Percentiles rank a stretch among this genome's conserved stretches.
Conservation (phyloP, 2,888 invertebrate genomes). For the Encarsia formosa region DNA sequence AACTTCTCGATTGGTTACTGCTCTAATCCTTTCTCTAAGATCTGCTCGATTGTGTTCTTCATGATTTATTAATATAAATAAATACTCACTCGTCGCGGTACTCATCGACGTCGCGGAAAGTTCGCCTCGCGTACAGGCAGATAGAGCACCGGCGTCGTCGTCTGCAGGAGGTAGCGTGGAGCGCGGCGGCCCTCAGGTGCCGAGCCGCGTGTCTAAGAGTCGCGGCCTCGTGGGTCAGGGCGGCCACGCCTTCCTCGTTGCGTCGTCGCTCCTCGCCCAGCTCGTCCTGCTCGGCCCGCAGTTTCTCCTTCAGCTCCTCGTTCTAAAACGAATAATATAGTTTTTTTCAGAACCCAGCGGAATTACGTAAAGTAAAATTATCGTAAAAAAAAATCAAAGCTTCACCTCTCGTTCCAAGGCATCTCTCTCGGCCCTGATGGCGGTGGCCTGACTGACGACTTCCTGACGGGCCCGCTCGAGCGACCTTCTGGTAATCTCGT, state of each 20-base stretch:
- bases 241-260: slow-evolving; percentile 50
- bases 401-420: slow-evolving; percentile 56
- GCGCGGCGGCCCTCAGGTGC: slow-evolving; percentile 48
- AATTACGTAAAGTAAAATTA: background rate
- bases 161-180: slow-evolving; percentile 47
- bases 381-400: background rate
- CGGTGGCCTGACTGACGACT: slow-evolving; percentile 58
- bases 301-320: slow-evolving; percentile 56
- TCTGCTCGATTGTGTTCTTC: too few relatives aligned
- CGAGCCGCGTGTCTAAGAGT: slow-evolving; percentile 54
- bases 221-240: slow-evolving; percentile 51
- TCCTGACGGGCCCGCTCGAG: slow-evolving; percentile 59
- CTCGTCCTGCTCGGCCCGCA: slow-evolving; percentile 55
- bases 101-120: slow-evolving; percentile 55
- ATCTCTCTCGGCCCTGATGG: slow-evolving; percentile 58
- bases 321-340: slow-evolving; percentile 47
- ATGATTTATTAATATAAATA: background rate
- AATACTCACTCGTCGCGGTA: slow-evolving; percentile 52
- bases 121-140: slow-evolving; percentile 58
- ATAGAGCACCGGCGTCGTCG: slow-evolving; percentile 58
- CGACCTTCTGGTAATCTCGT: slow-evolving; percentile 56
- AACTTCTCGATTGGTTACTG: too few relatives aligned
- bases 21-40: too few relatives aligned
- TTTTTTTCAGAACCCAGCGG: background rate
- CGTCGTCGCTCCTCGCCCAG: slow-evolving; percentile 52